These are phyloP conservation scores for Geopemphigus sp. DNA, from an alignment of 1,140 invertebrate genomes.

Conservation along the genomic window DNA sequence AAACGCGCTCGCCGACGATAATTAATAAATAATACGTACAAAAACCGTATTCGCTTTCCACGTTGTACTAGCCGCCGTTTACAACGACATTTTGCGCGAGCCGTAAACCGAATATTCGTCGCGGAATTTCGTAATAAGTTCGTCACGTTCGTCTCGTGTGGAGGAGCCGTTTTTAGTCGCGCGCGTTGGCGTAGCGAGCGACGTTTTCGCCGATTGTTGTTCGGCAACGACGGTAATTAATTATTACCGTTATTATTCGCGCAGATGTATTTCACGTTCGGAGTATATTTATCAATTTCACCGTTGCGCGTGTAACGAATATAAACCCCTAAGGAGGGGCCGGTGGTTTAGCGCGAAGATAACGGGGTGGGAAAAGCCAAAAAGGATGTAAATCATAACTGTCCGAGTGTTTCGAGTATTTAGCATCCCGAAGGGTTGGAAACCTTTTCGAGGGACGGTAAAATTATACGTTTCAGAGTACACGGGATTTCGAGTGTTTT, in stretches of 20 bases:
- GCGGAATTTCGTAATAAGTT: too few relatives aligned
- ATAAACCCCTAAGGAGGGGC: constrained; percentile 6
- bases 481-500: constrained; percentile 45
- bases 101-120: too few relatives aligned
- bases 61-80: too few relatives aligned
- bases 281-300: constrained; percentile 37
- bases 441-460: constrained; percentile 32
- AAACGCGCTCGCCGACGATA: too few relatives aligned
- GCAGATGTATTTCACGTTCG: neutral
- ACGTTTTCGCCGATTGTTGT: too few relatives aligned
- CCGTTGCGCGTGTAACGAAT: neutral
- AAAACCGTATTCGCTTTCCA: too few relatives aligned
- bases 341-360: constrained; percentile 26
- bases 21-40: too few relatives aligned
- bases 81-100: too few relatives aligned
- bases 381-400: constrained; percentile 47
- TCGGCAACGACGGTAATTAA: neutral
- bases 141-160: too few relatives aligned
- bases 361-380: constrained; percentile 39
- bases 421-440: constrained; percentile 31
- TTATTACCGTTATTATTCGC: constrained; percentile 7
- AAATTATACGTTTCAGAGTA: constrained; percentile 37
- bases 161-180: too few relatives aligned
- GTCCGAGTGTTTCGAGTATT: constrained; percentile 43
- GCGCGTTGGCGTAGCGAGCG: too few relatives aligned